Evolutionary conservation across 2,797 vertebrate species (phyloP).

Genomic region (Takifugu ocellatus): DNA sequence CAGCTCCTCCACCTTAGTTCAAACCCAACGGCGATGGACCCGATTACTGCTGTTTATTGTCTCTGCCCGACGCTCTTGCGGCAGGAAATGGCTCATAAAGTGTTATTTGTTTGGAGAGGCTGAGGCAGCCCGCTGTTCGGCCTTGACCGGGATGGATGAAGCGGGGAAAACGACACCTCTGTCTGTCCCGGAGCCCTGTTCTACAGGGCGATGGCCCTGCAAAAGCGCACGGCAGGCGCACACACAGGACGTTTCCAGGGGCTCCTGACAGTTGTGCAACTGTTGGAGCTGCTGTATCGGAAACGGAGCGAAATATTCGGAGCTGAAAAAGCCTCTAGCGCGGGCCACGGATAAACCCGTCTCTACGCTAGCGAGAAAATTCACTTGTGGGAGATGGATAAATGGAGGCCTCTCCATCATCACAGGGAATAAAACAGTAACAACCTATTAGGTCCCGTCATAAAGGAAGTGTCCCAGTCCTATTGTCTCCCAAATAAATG

Average conservation of each 20-base stretch:
- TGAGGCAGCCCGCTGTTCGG: constrained; percentile 36
- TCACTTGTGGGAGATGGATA: neutral
- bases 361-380: too few species aligned
- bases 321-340: neutral
- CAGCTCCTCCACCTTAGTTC: constrained; percentile 33
- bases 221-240: constrained; percentile 16
- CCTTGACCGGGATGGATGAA: constrained; percentile 20
- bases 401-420: constrained; percentile 40
- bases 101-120: constrained; percentile 66
- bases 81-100: constrained; percentile 66
- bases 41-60: constrained; percentile 73
- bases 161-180: neutral
- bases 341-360: too few species aligned
- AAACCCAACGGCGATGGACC: constrained; percentile 47
- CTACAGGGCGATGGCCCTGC: too few species aligned
- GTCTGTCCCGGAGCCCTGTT: too few species aligned
- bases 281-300: constrained; percentile 30
- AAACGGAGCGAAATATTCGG: neutral
- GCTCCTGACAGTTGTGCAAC: constrained; percentile 51
- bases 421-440: constrained; percentile 58
- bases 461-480: constrained; percentile 54
- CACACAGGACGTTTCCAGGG: constrained; percentile 47
- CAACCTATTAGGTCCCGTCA: constrained; percentile 46
- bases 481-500: constrained; percentile 36
- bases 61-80: constrained; percentile 43